These are phyloP conservation scores for Falco punctatus DNA, from an alignment of 2,113 vertebrate species.

Conservation along the genomic window DNA sequence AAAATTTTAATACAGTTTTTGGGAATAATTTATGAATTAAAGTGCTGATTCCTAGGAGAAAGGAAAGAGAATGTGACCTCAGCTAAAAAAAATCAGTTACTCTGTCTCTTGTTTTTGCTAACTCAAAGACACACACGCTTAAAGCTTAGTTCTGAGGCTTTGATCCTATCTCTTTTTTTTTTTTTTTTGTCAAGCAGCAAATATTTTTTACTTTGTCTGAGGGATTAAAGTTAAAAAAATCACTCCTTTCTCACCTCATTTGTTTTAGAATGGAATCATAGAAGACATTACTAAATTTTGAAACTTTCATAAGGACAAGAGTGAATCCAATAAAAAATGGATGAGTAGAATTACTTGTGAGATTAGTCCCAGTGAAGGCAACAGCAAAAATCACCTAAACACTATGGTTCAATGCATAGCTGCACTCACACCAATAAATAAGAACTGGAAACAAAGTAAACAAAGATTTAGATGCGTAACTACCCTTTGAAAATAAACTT, in stretches of 20 bases:
- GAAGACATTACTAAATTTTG: background rate
- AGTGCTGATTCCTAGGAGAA: background rate
- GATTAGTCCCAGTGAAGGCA: background rate
- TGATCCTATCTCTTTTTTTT: background rate
- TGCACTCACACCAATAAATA: background rate
- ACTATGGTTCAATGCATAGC: background rate
- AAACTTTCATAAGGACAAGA: background rate
- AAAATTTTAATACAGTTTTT: background rate
- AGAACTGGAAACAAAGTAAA: background rate
- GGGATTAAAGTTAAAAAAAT: background rate
- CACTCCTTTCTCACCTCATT: background rate
- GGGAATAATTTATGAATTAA: background rate
- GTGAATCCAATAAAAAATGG: background rate
- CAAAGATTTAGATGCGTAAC: background rate
- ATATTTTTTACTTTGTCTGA: background rate
- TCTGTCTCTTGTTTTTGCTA: background rate
- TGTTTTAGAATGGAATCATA: background rate
- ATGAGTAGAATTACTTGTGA: background rate
- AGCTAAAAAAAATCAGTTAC: background rate
- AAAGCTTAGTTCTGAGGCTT: background rate
- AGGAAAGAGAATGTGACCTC: background rate
- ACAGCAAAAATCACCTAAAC: background rate
- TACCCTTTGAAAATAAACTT: background rate
- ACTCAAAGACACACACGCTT: background rate
- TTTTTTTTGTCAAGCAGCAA: background rate